A percentile compares a stretch with the other conserved stretches of the same genome.
These are phyloP conservation scores for Podargus strigoides DNA, from an alignment of 2,797 vertebrate species.

Conservation along the genomic window DNA sequence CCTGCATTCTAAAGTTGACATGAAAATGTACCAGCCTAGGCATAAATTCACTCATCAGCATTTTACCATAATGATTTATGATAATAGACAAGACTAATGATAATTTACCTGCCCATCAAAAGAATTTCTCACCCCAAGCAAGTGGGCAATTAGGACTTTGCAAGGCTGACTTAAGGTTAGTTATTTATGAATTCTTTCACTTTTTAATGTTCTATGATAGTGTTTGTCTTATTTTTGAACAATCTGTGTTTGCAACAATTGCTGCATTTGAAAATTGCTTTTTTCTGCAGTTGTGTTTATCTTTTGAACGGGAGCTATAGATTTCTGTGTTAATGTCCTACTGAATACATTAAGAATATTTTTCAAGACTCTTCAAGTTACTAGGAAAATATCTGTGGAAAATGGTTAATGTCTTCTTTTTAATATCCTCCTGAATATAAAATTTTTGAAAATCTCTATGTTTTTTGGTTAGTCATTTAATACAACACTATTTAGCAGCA, in stretches of 20 bases:
- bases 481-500: neutral
- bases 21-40: neutral
- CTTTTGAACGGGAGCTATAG: neutral
- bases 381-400: neutral
- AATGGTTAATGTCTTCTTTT: neutral
- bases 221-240: neutral
- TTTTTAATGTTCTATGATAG: neutral
- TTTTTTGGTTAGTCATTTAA: neutral
- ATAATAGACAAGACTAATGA: conserved; percentile 11
- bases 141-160: conserved; percentile 11
- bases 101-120: conserved; percentile 13
- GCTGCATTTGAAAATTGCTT: neutral
- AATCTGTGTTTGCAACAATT: neutral
- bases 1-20: neutral
- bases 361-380: neutral
- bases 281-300: neutral
- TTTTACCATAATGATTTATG: neutral
- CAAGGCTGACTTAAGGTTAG: neutral
- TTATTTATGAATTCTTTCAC: neutral
- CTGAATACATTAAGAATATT: neutral
- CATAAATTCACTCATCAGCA: neutral
- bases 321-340: neutral
- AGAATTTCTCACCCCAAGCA: neutral
- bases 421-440: neutral
- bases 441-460: neutral